These are phyloP conservation scores for Drosophila leonis DNA, from an alignment of 2,888 invertebrate genomes.

Conservation along the genomic window DNA sequence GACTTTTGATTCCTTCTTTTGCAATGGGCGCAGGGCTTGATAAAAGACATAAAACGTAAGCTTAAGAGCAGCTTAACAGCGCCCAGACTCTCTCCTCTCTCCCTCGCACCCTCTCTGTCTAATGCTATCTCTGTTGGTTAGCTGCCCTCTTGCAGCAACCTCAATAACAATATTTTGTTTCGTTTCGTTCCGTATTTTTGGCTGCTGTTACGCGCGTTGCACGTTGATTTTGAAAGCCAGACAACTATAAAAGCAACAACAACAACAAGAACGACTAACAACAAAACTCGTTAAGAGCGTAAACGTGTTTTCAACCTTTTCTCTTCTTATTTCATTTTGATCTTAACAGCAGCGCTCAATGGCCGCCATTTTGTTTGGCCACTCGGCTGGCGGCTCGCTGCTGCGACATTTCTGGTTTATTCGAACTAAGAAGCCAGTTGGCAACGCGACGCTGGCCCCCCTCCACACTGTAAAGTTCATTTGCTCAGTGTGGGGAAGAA, in stretches of 20 bases:
- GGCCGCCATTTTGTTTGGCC: constrained; percentile 69
- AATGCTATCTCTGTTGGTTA: constrained; percentile 18
- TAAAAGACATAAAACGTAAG: not conserved
- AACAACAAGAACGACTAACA: constrained; percentile 13
- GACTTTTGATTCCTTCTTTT: not conserved
- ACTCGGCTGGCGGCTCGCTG: constrained; percentile 35
- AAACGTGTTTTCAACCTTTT: constrained; percentile 72
- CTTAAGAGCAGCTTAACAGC: constrained; percentile 17
- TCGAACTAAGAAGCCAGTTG: constrained; percentile 41
- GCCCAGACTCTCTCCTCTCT: not conserved
- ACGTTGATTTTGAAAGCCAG: constrained; percentile 60
- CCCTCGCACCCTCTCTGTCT: not conserved
- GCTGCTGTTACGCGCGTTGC: constrained; percentile 47
- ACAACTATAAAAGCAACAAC: constrained; percentile 20
- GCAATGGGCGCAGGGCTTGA: constrained; percentile 3
- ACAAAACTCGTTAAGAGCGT: constrained; percentile 69
- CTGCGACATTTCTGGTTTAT: constrained; percentile 64
- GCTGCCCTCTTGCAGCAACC: constrained; percentile 56
- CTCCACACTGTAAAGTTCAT: constrained; percentile 42
- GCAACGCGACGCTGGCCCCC: constrained; percentile 31
- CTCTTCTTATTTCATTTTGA: constrained; percentile 44
- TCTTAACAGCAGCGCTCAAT: constrained; percentile 50
- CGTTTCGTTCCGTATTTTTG: constrained; percentile 47
- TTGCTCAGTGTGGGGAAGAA: constrained; percentile 30
- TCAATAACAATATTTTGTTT: constrained; percentile 69